Percentiles rank a stretch among this genome's conserved stretches.
Evolutionary conservation across 2,888 invertebrate genomes (phyloP).

Genomic region (Polymixis lichenea): DNA sequence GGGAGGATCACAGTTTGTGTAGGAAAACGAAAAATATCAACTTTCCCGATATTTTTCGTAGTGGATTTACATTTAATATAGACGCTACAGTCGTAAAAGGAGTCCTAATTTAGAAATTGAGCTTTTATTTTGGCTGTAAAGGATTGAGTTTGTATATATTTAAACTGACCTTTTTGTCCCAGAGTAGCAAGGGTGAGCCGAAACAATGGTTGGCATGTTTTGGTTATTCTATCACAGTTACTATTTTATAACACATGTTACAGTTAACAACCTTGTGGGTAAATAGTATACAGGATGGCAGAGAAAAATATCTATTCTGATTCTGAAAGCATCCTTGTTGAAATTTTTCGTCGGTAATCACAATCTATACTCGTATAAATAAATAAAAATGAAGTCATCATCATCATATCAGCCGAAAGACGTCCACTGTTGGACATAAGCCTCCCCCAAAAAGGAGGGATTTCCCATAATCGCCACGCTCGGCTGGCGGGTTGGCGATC

Average conservation of each 20-base stretch:
- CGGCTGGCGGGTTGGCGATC: too few species aligned
- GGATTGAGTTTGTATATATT: conserved; percentile 20
- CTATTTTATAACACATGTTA: neutral
- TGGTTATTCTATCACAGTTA: neutral
- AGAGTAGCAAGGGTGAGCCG: too few species aligned
- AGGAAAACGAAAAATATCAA: conserved; percentile 40
- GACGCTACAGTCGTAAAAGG: conserved; percentile 4
- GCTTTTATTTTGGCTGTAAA: conserved; percentile 3
- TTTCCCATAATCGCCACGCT: too few species aligned
- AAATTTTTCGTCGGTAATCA: too few species aligned
- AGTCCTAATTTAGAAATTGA: conserved; percentile 12
- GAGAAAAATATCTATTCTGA: neutral
- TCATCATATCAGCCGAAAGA: too few species aligned
- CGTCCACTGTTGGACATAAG: too few species aligned
- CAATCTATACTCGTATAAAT: too few species aligned
- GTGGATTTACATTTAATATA: conserved; percentile 18
- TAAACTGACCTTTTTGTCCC: conserved; percentile 33
- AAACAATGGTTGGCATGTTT: conserved; percentile 11
- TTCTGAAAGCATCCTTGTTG: too few species aligned
- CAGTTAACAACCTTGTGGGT: too few species aligned
- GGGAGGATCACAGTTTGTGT: neutral
- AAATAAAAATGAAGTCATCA: too few species aligned
- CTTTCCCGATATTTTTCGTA: conserved; percentile 6
- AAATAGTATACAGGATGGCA: too few species aligned
- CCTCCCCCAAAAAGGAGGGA: too few species aligned